These are phyloP conservation scores for Brenthis hecate DNA, from an alignment of 2,888 invertebrate species.

Conservation along the genomic window DNA sequence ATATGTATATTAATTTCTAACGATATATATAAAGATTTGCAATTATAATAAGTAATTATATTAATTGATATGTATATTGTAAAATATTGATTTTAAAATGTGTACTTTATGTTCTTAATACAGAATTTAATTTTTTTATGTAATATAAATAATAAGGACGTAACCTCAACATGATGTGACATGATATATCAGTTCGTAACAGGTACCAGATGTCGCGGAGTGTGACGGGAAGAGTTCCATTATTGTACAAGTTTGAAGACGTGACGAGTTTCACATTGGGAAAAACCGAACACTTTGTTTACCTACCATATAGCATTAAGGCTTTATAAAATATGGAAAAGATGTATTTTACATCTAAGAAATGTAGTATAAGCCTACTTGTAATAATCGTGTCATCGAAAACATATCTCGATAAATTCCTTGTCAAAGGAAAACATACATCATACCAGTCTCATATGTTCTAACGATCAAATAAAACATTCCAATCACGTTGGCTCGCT, in stretches of 20 bases:
- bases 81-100: no score
- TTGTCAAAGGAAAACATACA: slow-evolving; percentile 76
- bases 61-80: no score
- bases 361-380: slow-evolving; percentile 13
- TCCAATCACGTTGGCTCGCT: slow-evolving; percentile 80
- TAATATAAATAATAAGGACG: slow-evolving; percentile 1
- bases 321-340: no score
- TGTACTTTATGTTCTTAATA: no score
- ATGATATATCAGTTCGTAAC: slow-evolving; percentile 29
- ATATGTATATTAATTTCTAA: no score
- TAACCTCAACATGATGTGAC: background rate
- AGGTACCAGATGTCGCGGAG: slow-evolving; percentile 44
- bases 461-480: slow-evolving; percentile 75
- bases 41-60: no score
- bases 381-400: slow-evolving; percentile 56
- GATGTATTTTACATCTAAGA: background rate
- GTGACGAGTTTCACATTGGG: slow-evolving; percentile 45
- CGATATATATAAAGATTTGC: no score
- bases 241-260: slow-evolving; percentile 69
- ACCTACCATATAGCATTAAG: background rate
- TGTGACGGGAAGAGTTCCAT: slow-evolving; percentile 52
- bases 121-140: slow-evolving; percentile 14
- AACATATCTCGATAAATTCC: slow-evolving; percentile 55
- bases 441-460: slow-evolving; percentile 79
- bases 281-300: slow-evolving; percentile 23